Base-by-base conservation (phyloP, 2,797 vertebrate genomes). In the Nyctalus aviator region DNA sequence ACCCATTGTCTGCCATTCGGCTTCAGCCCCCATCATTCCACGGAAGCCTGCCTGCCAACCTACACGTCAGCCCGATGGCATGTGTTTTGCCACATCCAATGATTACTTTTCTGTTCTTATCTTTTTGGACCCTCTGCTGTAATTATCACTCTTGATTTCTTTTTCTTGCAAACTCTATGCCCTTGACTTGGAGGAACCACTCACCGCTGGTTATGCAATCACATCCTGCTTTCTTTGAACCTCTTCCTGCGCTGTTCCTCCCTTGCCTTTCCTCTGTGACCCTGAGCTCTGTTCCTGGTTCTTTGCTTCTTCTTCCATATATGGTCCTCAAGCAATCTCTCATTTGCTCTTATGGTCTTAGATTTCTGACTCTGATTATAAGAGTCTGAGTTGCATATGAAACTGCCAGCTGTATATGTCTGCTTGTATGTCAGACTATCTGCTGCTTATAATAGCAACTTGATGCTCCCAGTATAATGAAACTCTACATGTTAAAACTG, bases 101-200 rank as follows among this genome's bases (percentile, higher is more conserved):
- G n/a, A 23, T 76, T 93, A n/a, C 50, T 91, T 93, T 93, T 17
- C 53, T 41, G 32, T 84, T 32, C 82, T 88, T 50, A 77, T 77
- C 69, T 85, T 25, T 93, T 66, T 85, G 25, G 46, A 72, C 53
- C 69, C 10, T 81, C 50, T 57, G 37, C 66, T 57, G 46, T 37
- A 81, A n/a, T 88, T 76, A 72, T 66, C 41, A 88, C 30, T 68
- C 41, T 73, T 55, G 46, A 68, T 84, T 91, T 95, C 37, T 50
- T 91, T 84, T 84, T 88, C 68, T 81, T 87, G 76, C 20, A 68
- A 82, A 82, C 12, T 75, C 76, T 32, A 1, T 71, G 66, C n/a
- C 44, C 71, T 91, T 59, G 69, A 75, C 55, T 44, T 44, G 66
- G 25, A 72, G 17, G 37, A 93, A 46, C 46, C 57, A 27, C 27